Conservation (phyloP, 2,888 invertebrate genomes). For the Caenorhabditis sp. region DNA sequence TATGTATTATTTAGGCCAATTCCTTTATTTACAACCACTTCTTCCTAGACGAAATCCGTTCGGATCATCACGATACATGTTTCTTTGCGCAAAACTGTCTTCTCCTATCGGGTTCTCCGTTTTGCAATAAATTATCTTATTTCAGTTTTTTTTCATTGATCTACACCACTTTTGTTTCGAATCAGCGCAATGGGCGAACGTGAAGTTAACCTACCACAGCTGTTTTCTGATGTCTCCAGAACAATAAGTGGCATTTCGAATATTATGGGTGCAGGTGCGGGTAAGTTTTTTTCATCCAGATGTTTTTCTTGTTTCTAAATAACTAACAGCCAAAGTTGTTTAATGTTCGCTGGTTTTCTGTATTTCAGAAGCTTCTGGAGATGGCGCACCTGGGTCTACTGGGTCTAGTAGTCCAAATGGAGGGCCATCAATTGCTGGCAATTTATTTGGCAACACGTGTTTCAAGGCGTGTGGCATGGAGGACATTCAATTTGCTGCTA, state of each 20-base stretch:
- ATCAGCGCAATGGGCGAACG: slow-evolving; percentile 69
- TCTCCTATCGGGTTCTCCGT: background rate
- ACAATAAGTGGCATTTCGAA: slow-evolving; percentile 78
- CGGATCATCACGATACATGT: slow-evolving; percentile 56
- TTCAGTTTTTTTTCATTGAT: background rate
- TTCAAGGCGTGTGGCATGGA: slow-evolving; percentile 82
- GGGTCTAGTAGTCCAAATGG: slow-evolving; percentile 28
- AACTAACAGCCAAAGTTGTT: too few relatives aligned
- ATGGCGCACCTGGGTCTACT: slow-evolving; percentile 35
- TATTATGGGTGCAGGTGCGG: slow-evolving; percentile 70
- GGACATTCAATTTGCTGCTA: slow-evolving; percentile 80
- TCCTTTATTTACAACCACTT: slow-evolving; percentile 51
- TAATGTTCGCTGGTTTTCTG: background rate
- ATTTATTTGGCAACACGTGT: slow-evolving; percentile 73
- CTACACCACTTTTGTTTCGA: background rate
- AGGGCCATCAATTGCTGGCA: slow-evolving; percentile 37
- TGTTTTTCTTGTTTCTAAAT: too few relatives aligned
- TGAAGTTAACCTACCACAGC: slow-evolving; percentile 77
- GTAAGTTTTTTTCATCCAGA: background rate
- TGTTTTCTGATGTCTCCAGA: slow-evolving; percentile 79
- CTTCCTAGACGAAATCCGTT: slow-evolving; percentile 5
- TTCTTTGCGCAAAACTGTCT: slow-evolving; percentile 19
- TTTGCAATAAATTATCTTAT: slow-evolving; percentile 12
- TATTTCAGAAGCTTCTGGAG: slow-evolving; percentile 60
- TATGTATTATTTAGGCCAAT: slow-evolving; percentile 58